Base-by-base conservation (phyloP, 2,113 vertebrate genomes). In the Otus sunia region DNA sequence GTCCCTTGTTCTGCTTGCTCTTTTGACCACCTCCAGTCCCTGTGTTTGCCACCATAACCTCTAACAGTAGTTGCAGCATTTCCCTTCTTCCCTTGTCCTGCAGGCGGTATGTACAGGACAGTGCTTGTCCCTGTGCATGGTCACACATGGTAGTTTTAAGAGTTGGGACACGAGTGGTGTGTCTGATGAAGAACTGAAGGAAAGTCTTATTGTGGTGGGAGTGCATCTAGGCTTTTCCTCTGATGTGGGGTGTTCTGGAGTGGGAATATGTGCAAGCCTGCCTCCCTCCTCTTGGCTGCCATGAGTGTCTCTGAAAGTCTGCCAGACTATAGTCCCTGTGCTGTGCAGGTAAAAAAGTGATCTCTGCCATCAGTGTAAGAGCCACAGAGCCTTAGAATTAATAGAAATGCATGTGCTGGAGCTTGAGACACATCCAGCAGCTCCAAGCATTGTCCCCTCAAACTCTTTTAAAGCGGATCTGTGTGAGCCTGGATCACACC, bases 161-260 rank as follows among this genome's bases (percentile, higher is more conserved):
- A 2, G 2, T 2, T 43, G 34, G 50, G 43, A 66, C 4, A 4
- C 0, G 1, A 36, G 5, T 56, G 7, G 56, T 55, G 5, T n/a
- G 49, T 47, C 39, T 53, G 20, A 16, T 62, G 60, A 43, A 26
- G 63, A 63, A 83, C 39, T 25, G 17, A 36, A 68, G 32, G 41
- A 16, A 53, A 68, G 12, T 26, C 4, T 77, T 36, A 5, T 0
- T 60, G 19, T 5, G 32, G 16, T 30, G 13, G 0, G n/a, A 25
- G 50, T 4, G 5, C 6, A 18, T 45, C 32, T 41, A 36, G 52
- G 25, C 39, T 89, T 9, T 49, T 71, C 4, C 7, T 91, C 41
- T 66, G 36, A 12, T 34, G 18, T 4, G 2, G 15, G 6, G 18
- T 23, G 8, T 56, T 66, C 56, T 75, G 56, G 59, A 36, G 29